These are phyloP conservation scores for Chamaea fasciata DNA, from an alignment of 2,113 vertebrate species.

Conservation along the genomic window DNA sequence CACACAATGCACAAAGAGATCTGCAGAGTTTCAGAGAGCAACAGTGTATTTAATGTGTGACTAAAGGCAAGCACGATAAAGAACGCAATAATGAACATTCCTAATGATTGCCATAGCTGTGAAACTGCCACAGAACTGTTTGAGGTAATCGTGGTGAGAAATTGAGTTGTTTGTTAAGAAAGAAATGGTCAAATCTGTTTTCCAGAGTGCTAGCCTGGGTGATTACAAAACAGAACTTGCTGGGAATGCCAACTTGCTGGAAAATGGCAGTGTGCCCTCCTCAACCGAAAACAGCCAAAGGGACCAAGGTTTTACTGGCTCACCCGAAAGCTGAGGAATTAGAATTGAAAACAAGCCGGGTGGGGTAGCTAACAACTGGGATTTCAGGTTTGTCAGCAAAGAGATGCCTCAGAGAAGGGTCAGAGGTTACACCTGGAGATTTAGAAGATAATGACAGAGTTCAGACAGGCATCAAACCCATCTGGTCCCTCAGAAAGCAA, in stretches of 20 bases:
- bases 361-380: neutral
- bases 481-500: neutral
- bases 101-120: neutral
- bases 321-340: neutral
- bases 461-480: neutral
- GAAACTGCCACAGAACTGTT: neutral
- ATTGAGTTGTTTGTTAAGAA: neutral
- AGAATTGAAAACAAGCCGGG: neutral
- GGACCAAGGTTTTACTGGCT: neutral
- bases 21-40: neutral
- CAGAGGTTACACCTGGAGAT: slow-evolving; percentile 29
- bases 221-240: slow-evolving; percentile 25
- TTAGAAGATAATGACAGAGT: neutral
- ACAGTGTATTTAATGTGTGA: slow-evolving; percentile 23
- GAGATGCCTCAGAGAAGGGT: neutral
- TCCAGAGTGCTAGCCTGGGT: neutral
- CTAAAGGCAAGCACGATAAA: neutral
- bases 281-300: neutral
- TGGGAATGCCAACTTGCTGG: neutral
- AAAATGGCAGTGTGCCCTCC: slow-evolving; percentile 29
- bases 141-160: neutral
- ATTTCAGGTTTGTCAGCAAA: slow-evolving; percentile 36
- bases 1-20: slow-evolving; percentile 28
- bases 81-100: neutral
- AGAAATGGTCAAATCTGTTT: slow-evolving; percentile 26